Evolutionary conservation across 2,113 vertebrate species (phyloP).

Genomic region (Ceratotherium simum): DNA sequence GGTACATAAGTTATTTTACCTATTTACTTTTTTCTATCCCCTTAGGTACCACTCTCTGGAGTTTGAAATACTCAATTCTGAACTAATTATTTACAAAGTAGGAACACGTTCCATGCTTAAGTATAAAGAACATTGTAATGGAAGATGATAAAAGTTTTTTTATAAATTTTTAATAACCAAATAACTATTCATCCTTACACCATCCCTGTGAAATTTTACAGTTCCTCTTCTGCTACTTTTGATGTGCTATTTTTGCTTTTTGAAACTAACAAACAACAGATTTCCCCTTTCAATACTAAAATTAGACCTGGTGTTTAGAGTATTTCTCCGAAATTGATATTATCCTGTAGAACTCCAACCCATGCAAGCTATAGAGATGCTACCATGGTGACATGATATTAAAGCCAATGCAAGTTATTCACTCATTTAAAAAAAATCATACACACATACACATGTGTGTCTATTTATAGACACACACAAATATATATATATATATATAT

Average conservation of each 20-base stretch:
- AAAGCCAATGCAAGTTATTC: conserved; percentile 19
- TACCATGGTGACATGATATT: not conserved
- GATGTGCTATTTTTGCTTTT: conserved; percentile 70
- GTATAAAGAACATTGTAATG: not conserved
- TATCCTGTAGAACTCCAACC: conserved; percentile 66
- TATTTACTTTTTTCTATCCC: not conserved
- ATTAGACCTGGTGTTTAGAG: conserved; percentile 68
- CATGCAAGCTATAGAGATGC: not conserved
- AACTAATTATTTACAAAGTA: not conserved
- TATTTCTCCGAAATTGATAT: conserved; percentile 64
- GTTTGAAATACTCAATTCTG: conserved; percentile 3
- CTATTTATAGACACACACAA: not conserved
- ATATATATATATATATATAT: too few relatives aligned
- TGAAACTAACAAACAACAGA: conserved; percentile 79
- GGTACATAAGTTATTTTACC: conserved; percentile 41
- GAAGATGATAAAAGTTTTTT: conserved; percentile 10
- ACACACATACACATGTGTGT: not conserved
- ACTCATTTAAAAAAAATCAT: not conserved
- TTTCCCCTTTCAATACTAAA: conserved; percentile 82
- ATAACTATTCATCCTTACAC: conserved; percentile 71
- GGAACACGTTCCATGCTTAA: not conserved
- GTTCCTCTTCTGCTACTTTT: conserved; percentile 84
- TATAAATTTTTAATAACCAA: conserved; percentile 65
- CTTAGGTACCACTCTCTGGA: conserved; percentile 12
- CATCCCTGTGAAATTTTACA: conserved; percentile 81